Base-by-base conservation (phyloP, 1,140 invertebrate species). In the Eupeodes corollae region DNA sequence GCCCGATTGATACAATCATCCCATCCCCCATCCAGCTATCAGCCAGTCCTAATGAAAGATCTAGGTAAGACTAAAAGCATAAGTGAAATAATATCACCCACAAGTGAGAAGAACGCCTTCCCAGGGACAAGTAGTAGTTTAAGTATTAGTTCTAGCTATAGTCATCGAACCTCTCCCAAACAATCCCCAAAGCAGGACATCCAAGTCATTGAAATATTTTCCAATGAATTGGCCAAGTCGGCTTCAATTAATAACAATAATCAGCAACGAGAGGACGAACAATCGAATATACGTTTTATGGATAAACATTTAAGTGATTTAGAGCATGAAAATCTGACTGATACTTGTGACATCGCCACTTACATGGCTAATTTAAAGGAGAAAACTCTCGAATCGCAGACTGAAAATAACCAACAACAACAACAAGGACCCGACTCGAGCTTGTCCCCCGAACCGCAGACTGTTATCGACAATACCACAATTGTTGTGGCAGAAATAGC, bases 1-100 rank as follows among this genome's bases (percentile, higher is more conserved):
- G 91, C 91, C 15, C 81, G 88, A 58, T 79, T 95, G 51, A 92
- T 94, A 62, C 90, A 93, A 71, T 88, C 89, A 48, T 93, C 90
- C 52, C 87, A 92, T 70, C 86, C 90, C 58, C 91, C 91, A 38
- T 81, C 88, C 55, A 87, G 84, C 59, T 91, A 91, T 70, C 86
- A 90, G 54, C 87, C 87, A 19, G 79, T 83, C 48, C 79, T 80
- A 66, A 80, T 84, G 57, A 85, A 86, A 73, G 88, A 91, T 72
- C 74, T 89, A 78, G 87, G 88, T 91, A 84, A 82, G 80, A 69
- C 59, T 60, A 73, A 68, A 34, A 73, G 70, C 41, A 48, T 46
- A 41, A 48, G 38, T 31, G 50, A 51, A 39, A 31, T 47, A 32
- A 43, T 41, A 32, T 47, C 45, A 32, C 48, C 42, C 41, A 26